Evolutionary conservation across 2,113 vertebrate species (phyloP).

Genomic region (Nettapus auritus): DNA sequence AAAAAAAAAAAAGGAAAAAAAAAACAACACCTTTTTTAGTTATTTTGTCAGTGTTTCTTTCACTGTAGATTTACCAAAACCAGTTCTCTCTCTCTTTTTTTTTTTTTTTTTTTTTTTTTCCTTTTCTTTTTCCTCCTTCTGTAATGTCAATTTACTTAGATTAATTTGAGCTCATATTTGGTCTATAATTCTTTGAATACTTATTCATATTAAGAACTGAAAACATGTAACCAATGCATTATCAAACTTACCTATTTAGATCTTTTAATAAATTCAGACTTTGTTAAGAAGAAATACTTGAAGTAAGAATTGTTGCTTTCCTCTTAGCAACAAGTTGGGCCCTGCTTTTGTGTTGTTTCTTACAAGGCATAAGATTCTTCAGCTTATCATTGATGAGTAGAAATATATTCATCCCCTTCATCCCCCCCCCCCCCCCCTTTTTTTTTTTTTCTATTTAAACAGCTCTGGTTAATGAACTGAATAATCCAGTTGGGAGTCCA

Average conservation of each 20-base stretch:
- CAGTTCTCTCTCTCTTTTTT: too few species aligned
- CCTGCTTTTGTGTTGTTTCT: background rate
- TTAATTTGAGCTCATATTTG: background rate
- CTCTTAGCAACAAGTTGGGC: background rate
- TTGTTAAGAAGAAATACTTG: background rate
- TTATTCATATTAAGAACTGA: background rate
- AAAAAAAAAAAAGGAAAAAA: background rate
- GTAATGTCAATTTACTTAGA: background rate
- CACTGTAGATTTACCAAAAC: background rate
- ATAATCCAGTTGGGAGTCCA: background rate
- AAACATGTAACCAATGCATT: background rate
- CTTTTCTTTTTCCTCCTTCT: background rate
- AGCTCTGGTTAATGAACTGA: background rate
- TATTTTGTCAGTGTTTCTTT: background rate
- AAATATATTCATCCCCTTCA: background rate
- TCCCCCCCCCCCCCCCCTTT: rapidly evolving
- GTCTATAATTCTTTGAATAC: background rate
- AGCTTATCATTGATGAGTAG: background rate
- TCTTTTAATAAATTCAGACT: background rate
- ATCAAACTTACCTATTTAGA: background rate
- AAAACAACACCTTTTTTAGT: background rate
- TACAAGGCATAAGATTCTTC: rapidly evolving
- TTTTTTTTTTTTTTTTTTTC: too few species aligned
- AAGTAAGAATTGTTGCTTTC: background rate
- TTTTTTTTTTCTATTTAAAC: background rate